A percentile compares a stretch with the other conserved stretches of the same genome.
These are phyloP conservation scores for Butorides virescens DNA, from an alignment of 2,113 vertebrate genomes.

Conservation along the genomic window DNA sequence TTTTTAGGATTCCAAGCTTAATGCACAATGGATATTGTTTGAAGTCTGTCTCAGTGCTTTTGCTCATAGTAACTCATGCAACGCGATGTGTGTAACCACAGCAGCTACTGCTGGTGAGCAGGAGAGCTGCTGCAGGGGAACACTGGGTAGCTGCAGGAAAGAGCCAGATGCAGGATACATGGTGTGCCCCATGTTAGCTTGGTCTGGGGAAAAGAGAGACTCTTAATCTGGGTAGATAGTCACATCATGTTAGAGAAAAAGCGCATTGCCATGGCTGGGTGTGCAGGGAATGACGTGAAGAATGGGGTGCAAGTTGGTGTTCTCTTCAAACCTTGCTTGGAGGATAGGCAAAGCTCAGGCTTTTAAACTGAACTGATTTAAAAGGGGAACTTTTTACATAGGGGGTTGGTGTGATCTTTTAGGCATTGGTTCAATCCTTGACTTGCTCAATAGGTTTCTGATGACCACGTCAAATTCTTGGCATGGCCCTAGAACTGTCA, in stretches of 20 bases:
- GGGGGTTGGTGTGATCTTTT: background rate
- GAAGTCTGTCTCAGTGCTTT: background rate
- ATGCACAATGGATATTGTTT: background rate
- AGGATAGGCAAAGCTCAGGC: background rate
- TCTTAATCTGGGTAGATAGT: background rate
- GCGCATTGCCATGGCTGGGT: rapidly evolving
- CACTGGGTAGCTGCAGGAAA: background rate
- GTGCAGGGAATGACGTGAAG: background rate
- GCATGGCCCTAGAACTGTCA: background rate
- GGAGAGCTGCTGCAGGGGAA: background rate
- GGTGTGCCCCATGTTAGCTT: rapidly evolving
- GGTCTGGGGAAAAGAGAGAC: background rate
- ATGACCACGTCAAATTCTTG: background rate
- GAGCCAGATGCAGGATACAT: background rate
- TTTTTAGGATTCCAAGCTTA: background rate
- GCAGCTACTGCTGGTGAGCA: background rate
- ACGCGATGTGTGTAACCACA: background rate
- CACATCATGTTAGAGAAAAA: background rate
- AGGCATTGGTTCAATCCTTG: background rate
- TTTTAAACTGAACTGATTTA: background rate
- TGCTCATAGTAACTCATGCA: background rate
- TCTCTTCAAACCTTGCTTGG: background rate
- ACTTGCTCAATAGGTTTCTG: background rate
- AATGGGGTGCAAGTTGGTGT: background rate
- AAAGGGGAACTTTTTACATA: background rate